phyloP scores from a whole-genome alignment of 2,113 vertebrate species.

The Brevimyrus niger region DNA sequence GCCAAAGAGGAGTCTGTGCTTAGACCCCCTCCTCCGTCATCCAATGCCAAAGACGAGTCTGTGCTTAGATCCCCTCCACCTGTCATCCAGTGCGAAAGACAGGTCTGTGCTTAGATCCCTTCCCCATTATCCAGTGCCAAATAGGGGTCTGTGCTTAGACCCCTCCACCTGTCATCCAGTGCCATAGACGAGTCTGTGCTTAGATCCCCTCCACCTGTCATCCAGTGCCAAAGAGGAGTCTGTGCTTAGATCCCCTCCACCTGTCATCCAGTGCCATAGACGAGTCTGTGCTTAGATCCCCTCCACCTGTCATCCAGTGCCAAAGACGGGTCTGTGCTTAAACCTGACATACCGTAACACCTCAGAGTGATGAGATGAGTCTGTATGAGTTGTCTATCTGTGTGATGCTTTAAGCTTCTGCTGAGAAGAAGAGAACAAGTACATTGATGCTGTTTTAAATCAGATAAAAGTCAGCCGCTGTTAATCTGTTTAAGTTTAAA shows the following conservation, averaged over 20 bases:
- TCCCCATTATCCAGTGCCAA: background rate
- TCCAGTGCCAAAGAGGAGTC: background rate
- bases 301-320: background rate
- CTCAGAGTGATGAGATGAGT: too few relatives aligned
- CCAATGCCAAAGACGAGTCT: background rate
- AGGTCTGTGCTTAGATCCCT: background rate
- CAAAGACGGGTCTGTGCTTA: too few relatives aligned
- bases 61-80: too few relatives aligned
- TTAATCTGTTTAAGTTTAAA: too few relatives aligned
- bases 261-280: background rate
- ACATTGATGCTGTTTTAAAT: too few relatives aligned
- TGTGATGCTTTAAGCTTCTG: too few relatives aligned
- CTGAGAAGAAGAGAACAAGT: too few relatives aligned
- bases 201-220: background rate
- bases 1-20: background rate
- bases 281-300: too few relatives aligned
- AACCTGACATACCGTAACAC: too few relatives aligned
- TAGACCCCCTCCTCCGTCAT: background rate
- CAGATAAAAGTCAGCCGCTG: too few relatives aligned
- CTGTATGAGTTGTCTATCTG: too few relatives aligned
- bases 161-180: background rate
- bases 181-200: background rate
- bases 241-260: background rate
- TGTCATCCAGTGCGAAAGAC: background rate
- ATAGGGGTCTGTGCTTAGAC: too few relatives aligned